Base-by-base conservation (phyloP, 2,888 invertebrate genomes). In the Troides aeacus region DNA sequence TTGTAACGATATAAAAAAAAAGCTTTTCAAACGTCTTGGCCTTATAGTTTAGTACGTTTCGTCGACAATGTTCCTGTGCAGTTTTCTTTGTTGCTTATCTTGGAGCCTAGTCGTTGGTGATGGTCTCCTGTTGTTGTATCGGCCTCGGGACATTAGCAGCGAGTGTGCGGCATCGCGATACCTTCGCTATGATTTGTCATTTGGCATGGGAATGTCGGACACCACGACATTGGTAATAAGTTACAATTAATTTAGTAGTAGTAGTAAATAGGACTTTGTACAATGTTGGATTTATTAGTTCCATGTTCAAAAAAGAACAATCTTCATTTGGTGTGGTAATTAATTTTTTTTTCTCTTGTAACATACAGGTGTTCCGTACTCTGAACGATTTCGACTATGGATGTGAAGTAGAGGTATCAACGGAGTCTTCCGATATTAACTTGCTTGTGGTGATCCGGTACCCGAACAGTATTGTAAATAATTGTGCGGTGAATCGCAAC, bases 191-290 rank as follows among this genome's bases (percentile, higher is more conserved):
- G 91, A 92, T 66, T 69, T 91, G 39, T 86, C 91, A 1, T 90
- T 80, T 65, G 92, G 91, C 1, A 90, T 89, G 88, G 91, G 91
- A 1, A 88, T 91, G 88, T 88, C 92, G 0, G 92, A 92, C 72
- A 92, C 91, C 5, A 81, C 86, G 17, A 89, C 90, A 21, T 74
- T 92, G 86, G 91, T 90, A 76, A 17, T 30, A 15, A 39, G 21
- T 64, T 63, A 58, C n/a, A 53, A 53, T 53, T n/a, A n/a, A n/a
- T n/a, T 53, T 5, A 5, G 18, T n/a, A 53, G n/a, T n/a, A 53
- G n/a, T 53, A n/a, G 8, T 3, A n/a, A 53, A 53, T 15, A 15
- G 15, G 12, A 46, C 46, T 46, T 15, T 12, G 46, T 46, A 46
- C 15, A 46, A 46, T 46, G 46, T 46, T 42, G 42, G 8, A 42